Evolutionary conservation across 2,888 invertebrate genomes (phyloP), one percentile per base, ranked within the genome.

Genomic region (Coelopa pilipes): DNA sequence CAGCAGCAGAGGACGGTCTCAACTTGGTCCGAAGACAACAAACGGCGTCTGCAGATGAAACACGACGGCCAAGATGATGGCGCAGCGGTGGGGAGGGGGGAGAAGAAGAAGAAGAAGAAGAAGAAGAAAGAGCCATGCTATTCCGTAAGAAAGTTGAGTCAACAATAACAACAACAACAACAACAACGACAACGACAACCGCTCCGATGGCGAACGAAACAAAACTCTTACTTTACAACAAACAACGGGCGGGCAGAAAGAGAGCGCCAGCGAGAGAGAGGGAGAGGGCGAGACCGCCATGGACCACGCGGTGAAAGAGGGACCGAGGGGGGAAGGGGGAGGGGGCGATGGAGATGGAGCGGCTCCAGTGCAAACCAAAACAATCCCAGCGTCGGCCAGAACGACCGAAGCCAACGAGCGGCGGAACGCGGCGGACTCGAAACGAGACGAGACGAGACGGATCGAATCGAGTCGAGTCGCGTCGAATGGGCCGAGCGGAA

Each of bases 181-280:
- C 7, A 34, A 34, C 34, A 2, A 34, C 34, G 2, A 34, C 34
- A 34, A 34, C 34, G 7, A 34, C 34, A 34, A 34, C 34, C 2
- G 7, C 34, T 4, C 34, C 60, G 19, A 24, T 15, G 34, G n/a
- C 34, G 34, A 34, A 55, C 45, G 47, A 19, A 69, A 65, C 59
- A 67, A 70, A 70, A 70, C 74, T 70, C 74, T 70, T 70, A 70
- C 70, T 67, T 70, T 70, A 74, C 60, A 60, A 47, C 21, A 55
- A 19, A 72, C 47, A 72, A 60, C 24, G 50, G 49, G 55, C 19
- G 24, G 19, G 17, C 46, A 59, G 34, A 71, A n/a, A 34, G 7
- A 53, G 3, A 57, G 57, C 46, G 13, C 19, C 55, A 65, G 1
- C n/a, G 45, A 45, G n/a, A 46, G 34, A 34, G 34, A 34, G 34